Evolutionary conservation across 2,797 vertebrate species (phyloP).

Genomic region (Siniperca scherzeri): DNA sequence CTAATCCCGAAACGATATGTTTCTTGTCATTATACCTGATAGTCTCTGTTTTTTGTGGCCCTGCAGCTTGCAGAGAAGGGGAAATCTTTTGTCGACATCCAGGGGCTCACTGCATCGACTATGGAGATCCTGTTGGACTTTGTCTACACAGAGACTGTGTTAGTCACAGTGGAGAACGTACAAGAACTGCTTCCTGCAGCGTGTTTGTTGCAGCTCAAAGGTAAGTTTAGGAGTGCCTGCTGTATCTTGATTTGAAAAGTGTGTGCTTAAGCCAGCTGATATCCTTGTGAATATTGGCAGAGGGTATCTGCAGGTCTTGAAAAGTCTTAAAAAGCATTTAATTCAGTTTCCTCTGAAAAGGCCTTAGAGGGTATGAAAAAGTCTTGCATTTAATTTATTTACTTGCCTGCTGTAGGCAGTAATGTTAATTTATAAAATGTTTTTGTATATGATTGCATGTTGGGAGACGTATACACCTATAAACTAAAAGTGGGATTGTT

Average conservation of each 20-base stretch:
- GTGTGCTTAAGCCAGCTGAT: not conserved
- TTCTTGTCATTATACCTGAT: constrained; percentile 10
- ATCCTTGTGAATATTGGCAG: not conserved
- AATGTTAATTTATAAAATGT: not conserved
- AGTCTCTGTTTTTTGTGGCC: constrained; percentile 38
- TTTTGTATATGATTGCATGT: not conserved
- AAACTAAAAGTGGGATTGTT: not conserved
- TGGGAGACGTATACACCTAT: not conserved
- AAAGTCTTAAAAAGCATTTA: too few relatives aligned
- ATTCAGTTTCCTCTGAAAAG: not conserved
- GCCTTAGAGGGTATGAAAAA: not conserved
- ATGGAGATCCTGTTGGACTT: constrained; percentile 99
- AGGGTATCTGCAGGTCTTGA: not conserved
- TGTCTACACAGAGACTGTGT: constrained; percentile 97
- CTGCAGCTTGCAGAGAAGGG: constrained; percentile 95
- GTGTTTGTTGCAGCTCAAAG: constrained; percentile 97
- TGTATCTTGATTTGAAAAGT: constrained; percentile 4
- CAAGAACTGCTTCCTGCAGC: constrained; percentile 97
- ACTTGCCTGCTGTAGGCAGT: too few relatives aligned
- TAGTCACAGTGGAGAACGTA: constrained; percentile 98
- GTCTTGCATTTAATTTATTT: too few relatives aligned
- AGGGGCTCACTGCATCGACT: constrained; percentile 95
- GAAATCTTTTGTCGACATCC: constrained; percentile 98
- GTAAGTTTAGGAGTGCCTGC: constrained; percentile 75
- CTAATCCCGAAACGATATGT: constrained; percentile 8